phyloP scores from a whole-genome alignment of 2,888 invertebrate species.

The Acanthosoma haemorrhoidale region DNA sequence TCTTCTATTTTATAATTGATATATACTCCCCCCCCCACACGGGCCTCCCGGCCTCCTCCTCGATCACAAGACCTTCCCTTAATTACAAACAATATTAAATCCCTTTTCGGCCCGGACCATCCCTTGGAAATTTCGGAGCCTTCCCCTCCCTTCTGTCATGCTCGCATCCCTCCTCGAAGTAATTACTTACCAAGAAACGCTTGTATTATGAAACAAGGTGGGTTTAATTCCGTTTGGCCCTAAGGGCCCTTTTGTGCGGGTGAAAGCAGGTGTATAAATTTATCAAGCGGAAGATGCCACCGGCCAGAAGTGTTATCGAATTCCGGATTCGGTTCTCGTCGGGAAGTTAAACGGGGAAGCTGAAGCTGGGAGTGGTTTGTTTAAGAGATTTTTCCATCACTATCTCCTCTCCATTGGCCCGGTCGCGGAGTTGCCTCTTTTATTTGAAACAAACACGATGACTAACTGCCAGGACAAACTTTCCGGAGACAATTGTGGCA shows the following conservation, averaged over 20 bases:
- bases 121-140: constrained; percentile 23
- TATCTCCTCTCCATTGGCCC: no score
- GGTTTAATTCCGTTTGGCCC: constrained; percentile 9
- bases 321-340: no score
- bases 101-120: constrained; percentile 19
- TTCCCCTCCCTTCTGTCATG: neutral
- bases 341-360: no score
- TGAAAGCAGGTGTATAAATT: neutral
- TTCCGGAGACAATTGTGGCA: no score
- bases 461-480: no score
- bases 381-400: no score
- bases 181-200: constrained; percentile 20
- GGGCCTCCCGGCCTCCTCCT: neutral
- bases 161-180: neutral
- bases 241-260: neutral
- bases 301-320: neutral
- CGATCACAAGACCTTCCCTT: constrained; percentile 20
- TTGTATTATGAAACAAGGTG: constrained; percentile 9
- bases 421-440: no score
- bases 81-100: constrained; percentile 28
- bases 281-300: neutral
- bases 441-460: no score
- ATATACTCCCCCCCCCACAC: neutral
- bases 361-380: no score
- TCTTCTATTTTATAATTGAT: constrained; percentile 26